Percentiles rank a stretch among this genome's conserved stretches.
Evolutionary conservation across 2,888 invertebrate genomes (phyloP).

Genomic region (Drosophila kuntzei): DNA sequence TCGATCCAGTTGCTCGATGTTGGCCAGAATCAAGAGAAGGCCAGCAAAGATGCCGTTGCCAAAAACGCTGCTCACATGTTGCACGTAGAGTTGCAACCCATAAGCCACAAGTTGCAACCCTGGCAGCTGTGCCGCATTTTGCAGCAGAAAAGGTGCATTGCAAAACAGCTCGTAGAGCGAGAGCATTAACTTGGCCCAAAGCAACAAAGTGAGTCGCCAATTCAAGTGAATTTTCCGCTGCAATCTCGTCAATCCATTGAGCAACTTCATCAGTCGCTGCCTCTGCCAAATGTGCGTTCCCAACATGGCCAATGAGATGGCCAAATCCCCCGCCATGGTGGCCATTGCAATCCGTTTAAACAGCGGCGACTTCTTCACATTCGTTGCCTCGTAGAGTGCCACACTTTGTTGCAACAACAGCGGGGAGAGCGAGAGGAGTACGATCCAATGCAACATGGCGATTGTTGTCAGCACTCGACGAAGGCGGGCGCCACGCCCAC

Average conservation of each 20-base stretch:
- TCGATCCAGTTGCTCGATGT: constrained; percentile 64
- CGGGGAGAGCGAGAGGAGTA: constrained; percentile 56
- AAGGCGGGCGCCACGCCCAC: constrained; percentile 31
- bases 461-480: constrained; percentile 34
- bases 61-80: constrained; percentile 73
- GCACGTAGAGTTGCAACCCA: constrained; percentile 70
- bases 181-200: constrained; percentile 72
- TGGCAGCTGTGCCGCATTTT: constrained; percentile 56
- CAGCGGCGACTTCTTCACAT: constrained; percentile 62
- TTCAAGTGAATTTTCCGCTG: constrained; percentile 29
- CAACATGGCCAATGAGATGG: constrained; percentile 60
- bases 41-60: constrained; percentile 69
- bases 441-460: constrained; percentile 47
- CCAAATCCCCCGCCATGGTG: constrained; percentile 62
- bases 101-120: constrained; percentile 67
- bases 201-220: constrained; percentile 49
- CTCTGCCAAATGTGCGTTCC: constrained; percentile 57
- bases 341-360: constrained; percentile 62
- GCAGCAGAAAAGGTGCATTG: constrained; percentile 75
- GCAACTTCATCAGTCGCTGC: constrained; percentile 35
- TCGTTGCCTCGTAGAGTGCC: constrained; percentile 65
- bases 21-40: constrained; percentile 66
- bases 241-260: constrained; percentile 42
- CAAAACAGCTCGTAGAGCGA: constrained; percentile 72
- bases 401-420: constrained; percentile 56